Evolutionary conservation across 2,113 vertebrate species (phyloP), one percentile per base, ranked within the genome.

Genomic region (Paramisgurnus dabryanus): DNA sequence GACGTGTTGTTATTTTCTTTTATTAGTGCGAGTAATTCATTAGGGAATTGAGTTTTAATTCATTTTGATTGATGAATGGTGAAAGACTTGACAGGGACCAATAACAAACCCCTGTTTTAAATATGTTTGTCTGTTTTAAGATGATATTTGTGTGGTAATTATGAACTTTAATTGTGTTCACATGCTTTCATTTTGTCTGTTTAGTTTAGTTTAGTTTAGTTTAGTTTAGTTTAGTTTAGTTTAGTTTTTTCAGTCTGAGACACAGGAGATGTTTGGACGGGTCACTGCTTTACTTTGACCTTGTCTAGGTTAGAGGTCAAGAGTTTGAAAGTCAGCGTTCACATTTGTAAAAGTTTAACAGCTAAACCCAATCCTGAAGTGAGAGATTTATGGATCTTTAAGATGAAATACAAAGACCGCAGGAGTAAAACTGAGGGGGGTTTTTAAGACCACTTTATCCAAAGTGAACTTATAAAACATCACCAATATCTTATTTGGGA

Each of bases 241-340:
- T 34, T 34, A 34, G 27, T 34, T 34, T 34, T 22, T 22, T 12
- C 4, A 12, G 18, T 74, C 7, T 6, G 55, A 15, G 34, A 67
- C 41, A 50, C 47, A 13, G 13, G 22, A 7, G 45, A 70, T 63
- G 63, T 73, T 76, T 57, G 17, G 47, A 64, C 3, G 53, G 53
- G 40, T 11, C 60, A 71, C 40, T 22, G 69, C 71, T 79, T 70
- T 67, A 40, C 60, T 53, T 67, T 50, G 78, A 69, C 82, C 65
- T 79, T 79, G 77, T 69, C 78, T 70, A 15, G 58, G 58, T 67
- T 67, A 71, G 47, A 80, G 17, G 55, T 80, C 73, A 17, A 7
- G 27, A 9, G 17, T 40, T 61, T 67, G 50, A 11, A 12, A 50
- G 49, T 9, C 10, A 12, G 49, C 49, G 8, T 53, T 53, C 50